Percentiles rank a stretch among this genome's conserved stretches.
phyloP scores from a whole-genome alignment of 2,113 vertebrate genomes.

The Laticauda laticaudata region DNA sequence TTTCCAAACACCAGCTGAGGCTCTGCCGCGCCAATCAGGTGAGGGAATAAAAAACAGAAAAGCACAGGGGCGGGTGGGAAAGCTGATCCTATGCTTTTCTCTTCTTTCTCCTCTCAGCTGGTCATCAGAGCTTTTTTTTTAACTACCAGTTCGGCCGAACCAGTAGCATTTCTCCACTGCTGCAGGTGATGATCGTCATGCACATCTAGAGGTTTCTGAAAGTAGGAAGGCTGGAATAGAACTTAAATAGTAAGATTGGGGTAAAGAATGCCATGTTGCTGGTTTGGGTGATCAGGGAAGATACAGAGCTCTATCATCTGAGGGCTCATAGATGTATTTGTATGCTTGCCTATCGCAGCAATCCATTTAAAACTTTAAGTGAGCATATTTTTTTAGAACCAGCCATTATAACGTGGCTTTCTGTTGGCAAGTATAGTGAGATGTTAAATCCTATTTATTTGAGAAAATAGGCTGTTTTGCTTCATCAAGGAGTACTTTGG shows the following conservation, averaged over 20 bases:
- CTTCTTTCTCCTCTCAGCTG: too few relatives aligned
- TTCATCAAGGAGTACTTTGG: constrained; percentile 4
- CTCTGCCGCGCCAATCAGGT: too few relatives aligned
- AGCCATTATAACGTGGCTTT: constrained; percentile 17
- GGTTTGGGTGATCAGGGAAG: background rate
- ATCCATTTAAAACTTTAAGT: background rate
- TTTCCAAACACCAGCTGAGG: too few relatives aligned
- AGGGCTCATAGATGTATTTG: background rate
- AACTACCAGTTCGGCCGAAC: too few relatives aligned
- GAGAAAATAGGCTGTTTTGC: constrained; percentile 33
- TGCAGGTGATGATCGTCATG: background rate
- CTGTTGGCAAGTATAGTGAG: constrained; percentile 21
- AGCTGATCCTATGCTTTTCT: too few relatives aligned
- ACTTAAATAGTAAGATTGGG: background rate
- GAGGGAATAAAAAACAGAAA: too few relatives aligned
- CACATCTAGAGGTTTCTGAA: background rate
- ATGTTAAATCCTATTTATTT: constrained; percentile 25
- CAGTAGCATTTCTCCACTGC: too few relatives aligned
- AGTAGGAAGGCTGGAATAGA: background rate
- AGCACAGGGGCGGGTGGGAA: too few relatives aligned
- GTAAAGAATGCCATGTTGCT: background rate
- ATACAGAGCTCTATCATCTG: background rate
- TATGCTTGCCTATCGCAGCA: background rate
- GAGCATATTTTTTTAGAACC: background rate
- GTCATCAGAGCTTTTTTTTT: too few relatives aligned